Evolutionary conservation across 2,888 invertebrate species (phyloP), one percentile per base, ranked within the genome.

Genomic region (Lysandra bellargus): DNA sequence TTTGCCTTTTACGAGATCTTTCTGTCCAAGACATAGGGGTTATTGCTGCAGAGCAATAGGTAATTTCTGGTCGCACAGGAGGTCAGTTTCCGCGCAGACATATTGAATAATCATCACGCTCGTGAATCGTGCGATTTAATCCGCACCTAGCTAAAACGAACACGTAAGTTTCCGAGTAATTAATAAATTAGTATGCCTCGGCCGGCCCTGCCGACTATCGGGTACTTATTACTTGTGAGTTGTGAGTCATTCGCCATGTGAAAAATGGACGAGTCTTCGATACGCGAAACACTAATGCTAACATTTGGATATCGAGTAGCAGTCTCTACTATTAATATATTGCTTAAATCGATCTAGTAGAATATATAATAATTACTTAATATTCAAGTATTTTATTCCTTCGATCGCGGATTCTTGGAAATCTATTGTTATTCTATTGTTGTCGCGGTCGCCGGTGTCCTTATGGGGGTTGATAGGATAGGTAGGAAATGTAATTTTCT

Each of bases 61-160:
- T 57, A 17, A 57, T 57, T 57, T 57, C 57, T 57, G 57, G 14
- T 17, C 57, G 14, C 17, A 17, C 57, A 57, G 77, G 79, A 79
- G 73, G 78, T 80, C 79, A 40, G 79, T 80, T 82, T 83, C 81
- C 82, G 80, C 80, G 73, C 79, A 78, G 79, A 78, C 79, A 80
- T 79, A 82, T 79, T 82, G 81, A 81, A 82, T 83, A 81, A 82
- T 81, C 80, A 82, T 80, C 79, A 80, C 75, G 81, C 81, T 84
- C 80, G 82, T 83, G 80, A 83, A 84, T 85, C 83, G 83, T 85
- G 85, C 83, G 80, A 78, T 80, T 82, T 80, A 80, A 53, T 69
- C 60, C 49, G 78, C 14, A 44, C 53, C 73, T 49, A 44, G 74
- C 61, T 74, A 60, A 37, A 82, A 82, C 81, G 82, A 82, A 81